Evolutionary conservation across 2,888 invertebrate genomes (phyloP).

Genomic region (Elysia crispata): DNA sequence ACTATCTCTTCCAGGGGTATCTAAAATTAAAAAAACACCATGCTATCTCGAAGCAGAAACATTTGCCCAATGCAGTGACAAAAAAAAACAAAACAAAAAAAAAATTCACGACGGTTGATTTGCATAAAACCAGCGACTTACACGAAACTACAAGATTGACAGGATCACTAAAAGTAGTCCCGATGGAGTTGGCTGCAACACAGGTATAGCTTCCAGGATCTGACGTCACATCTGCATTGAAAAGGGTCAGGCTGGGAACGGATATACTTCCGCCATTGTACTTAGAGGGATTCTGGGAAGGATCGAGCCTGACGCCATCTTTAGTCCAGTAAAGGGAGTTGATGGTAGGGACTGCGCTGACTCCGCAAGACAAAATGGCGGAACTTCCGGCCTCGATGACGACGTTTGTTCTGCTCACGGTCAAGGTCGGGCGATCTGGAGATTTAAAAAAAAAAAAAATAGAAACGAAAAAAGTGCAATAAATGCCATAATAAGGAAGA

Average conservation of each 20-base stretch:
- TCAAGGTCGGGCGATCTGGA: slow-evolving; percentile 12
- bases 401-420: background rate
- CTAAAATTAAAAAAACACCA: too few relatives aligned
- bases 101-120: too few relatives aligned
- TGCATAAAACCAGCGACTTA: background rate
- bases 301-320: slow-evolving; percentile 11
- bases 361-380: slow-evolving; percentile 23
- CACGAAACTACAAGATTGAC: slow-evolving; percentile 12
- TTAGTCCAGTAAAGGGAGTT: slow-evolving; percentile 25
- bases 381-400: background rate
- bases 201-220: slow-evolving; percentile 14
- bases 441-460: background rate
- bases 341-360: slow-evolving; percentile 9
- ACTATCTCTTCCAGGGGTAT: too few relatives aligned
- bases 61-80: too few relatives aligned
- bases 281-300: background rate
- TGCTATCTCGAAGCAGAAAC: too few relatives aligned
- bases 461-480: too few relatives aligned
- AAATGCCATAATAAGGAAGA: too few relatives aligned
- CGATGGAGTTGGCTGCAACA: background rate
- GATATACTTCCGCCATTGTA: slow-evolving; percentile 16
- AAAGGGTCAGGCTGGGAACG: slow-evolving; percentile 21
- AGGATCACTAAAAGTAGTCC: background rate
- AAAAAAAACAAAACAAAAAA: too few relatives aligned
- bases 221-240: slow-evolving; percentile 9